These are phyloP conservation scores for Dendroctonus valens DNA, from an alignment of 1,140 invertebrate species.

Conservation along the genomic window DNA sequence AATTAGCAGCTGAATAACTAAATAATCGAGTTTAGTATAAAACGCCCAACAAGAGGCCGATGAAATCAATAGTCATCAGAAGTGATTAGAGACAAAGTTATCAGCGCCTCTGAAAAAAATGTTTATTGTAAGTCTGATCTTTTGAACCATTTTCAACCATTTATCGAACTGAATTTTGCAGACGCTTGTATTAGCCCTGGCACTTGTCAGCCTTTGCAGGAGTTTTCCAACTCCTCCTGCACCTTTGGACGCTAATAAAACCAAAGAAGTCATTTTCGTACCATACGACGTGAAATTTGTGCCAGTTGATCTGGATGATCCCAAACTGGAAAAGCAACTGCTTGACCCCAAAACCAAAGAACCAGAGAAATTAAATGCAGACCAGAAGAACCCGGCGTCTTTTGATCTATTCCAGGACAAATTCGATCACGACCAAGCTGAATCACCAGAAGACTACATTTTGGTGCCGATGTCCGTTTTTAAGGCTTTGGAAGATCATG, in stretches of 20 bases:
- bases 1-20: conserved; percentile 3
- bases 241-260: not conserved
- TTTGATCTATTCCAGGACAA: conserved; percentile 5
- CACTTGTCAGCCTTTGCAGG: not conserved
- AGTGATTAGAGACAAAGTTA: not conserved
- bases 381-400: not conserved
- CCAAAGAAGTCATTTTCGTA: conserved; percentile 13
- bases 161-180: not conserved
- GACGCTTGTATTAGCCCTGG: not conserved
- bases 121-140: conserved; percentile 4
- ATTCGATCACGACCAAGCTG: not conserved
- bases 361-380: not conserved
- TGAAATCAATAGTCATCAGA: not conserved
- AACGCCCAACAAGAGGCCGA: not conserved
- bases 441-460: conserved; percentile 8
- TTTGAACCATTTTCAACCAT: not conserved
- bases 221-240: not conserved
- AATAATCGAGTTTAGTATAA: not conserved
- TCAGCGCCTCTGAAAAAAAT: not conserved
- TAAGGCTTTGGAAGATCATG: conserved; percentile 1
- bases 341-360: not conserved
- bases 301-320: conserved; percentile 5
- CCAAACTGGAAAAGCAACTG: conserved; percentile 1
- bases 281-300: conserved; percentile 19
- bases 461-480: conserved; percentile 14